Evolutionary conservation across 2,888 invertebrate genomes (phyloP).

Genomic region (Himalopsyche japonica): DNA sequence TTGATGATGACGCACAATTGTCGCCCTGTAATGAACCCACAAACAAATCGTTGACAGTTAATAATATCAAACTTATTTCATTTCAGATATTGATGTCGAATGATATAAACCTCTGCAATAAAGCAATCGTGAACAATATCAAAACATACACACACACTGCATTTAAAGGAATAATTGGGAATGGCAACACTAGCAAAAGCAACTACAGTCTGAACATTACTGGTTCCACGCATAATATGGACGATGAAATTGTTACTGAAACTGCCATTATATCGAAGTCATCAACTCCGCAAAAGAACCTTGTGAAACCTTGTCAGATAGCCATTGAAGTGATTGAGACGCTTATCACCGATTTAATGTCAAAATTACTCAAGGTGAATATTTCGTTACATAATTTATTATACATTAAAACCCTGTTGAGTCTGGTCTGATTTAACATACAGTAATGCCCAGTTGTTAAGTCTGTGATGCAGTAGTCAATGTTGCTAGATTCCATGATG

Average conservation of each 20-base stretch:
- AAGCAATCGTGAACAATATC: slow-evolving; percentile 58
- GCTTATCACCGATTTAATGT: neutral
- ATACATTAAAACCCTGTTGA: too few relatives aligned
- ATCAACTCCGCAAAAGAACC: neutral
- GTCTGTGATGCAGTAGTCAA: too few relatives aligned
- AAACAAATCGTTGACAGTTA: neutral
- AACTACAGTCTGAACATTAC: neutral
- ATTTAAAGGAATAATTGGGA: neutral
- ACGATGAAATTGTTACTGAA: neutral
- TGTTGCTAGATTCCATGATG: too few relatives aligned
- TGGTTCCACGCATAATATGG: neutral
- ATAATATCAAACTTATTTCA: slow-evolving; percentile 16
- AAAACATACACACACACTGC: slow-evolving; percentile 42
- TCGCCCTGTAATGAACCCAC: too few relatives aligned
- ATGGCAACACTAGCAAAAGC: neutral
- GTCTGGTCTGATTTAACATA: too few relatives aligned
- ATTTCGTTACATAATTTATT: too few relatives aligned
- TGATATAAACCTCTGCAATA: slow-evolving; percentile 63
- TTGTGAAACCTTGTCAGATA: neutral
- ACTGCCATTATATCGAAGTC: neutral
- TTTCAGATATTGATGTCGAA: slow-evolving; percentile 62
- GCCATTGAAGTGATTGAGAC: neutral
- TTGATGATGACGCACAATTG: too few relatives aligned
- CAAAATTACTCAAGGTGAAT: neutral
- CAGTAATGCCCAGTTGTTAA: too few relatives aligned